A percentile compares a stretch with the other conserved stretches of the same genome.
Conservation (phyloP, 37 sponge, comb jelly and placozoan species). For the Amphimedon queenslandica region DNA sequence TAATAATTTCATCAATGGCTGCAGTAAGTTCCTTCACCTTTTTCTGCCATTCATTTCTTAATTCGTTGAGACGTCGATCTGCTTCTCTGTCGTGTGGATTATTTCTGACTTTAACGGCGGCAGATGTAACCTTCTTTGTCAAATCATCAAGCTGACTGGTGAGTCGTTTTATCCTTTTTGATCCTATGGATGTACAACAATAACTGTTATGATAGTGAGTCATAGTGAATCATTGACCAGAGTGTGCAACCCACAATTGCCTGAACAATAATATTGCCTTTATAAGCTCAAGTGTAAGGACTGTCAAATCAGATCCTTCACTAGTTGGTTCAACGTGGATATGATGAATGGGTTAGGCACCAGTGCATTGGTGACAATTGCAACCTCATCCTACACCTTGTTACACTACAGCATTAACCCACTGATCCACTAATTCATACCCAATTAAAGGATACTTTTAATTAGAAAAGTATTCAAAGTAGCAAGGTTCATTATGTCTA, state of each 20-base stretch:
- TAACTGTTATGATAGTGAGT: too few relatives aligned
- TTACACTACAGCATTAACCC: slow-evolving; percentile 47
- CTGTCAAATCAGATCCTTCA: slow-evolving; percentile 57
- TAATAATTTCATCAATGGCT: slow-evolving; percentile 74
- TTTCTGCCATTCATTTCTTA: slow-evolving; percentile 57
- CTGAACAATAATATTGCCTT: background rate
- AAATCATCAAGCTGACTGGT: slow-evolving; percentile 54
- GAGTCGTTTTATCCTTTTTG: slow-evolving; percentile 29
- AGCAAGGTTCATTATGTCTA: too few relatives aligned
- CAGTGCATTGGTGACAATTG: slow-evolving; percentile 52
- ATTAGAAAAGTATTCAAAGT: background rate
- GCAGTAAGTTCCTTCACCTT: slow-evolving; percentile 64
- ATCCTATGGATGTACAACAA: slow-evolving; percentile 13
- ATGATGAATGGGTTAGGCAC: slow-evolving; percentile 70
- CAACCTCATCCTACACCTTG: slow-evolving; percentile 45
- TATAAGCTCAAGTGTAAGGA: background rate
- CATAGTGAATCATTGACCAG: too few relatives aligned
- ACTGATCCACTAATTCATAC: slow-evolving; percentile 56
- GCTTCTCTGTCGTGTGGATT: slow-evolving; percentile 30
- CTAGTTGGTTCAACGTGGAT: slow-evolving; percentile 66
- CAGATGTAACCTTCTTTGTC: slow-evolving; percentile 55
- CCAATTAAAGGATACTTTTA: background rate
- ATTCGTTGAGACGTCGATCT: slow-evolving; percentile 43
- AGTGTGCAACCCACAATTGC: slow-evolving; percentile 58
- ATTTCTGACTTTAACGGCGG: slow-evolving; percentile 45